phyloP scores from a whole-genome alignment of 2,888 invertebrate genomes.

The Apotomis betuletana region DNA sequence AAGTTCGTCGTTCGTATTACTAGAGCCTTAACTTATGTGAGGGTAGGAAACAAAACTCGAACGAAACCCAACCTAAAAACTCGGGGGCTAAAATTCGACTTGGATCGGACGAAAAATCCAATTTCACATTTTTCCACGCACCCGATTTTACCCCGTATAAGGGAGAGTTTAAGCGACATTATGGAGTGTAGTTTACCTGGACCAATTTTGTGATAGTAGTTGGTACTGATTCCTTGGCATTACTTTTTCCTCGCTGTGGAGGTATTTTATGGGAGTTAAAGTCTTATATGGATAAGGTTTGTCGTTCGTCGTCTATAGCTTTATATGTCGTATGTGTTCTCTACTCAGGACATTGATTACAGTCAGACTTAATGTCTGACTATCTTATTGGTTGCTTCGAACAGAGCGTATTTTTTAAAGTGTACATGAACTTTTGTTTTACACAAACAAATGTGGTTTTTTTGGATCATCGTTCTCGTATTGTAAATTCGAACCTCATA shows the following conservation, averaged over 20 bases:
- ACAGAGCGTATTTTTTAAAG: no score
- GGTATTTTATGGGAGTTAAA: constrained; percentile 80
- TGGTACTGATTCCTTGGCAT: constrained; percentile 81
- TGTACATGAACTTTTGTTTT: no score
- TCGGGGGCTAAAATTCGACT: constrained; percentile 44
- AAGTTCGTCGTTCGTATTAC: constrained; percentile 83
- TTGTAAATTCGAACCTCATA: no score
- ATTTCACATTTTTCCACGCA: constrained; percentile 59
- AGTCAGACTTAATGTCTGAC: no score
- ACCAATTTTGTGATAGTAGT: constrained; percentile 82
- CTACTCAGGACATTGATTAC: not conserved
- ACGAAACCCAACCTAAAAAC: constrained; percentile 48
- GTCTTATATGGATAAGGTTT: constrained; percentile 74
- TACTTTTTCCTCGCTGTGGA: constrained; percentile 82
- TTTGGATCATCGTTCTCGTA: no score
- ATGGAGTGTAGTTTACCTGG: constrained; percentile 56
- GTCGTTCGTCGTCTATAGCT: constrained; percentile 33
- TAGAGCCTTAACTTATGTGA: constrained; percentile 82
- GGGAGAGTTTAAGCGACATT: constrained; percentile 44
- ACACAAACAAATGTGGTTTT: no score
- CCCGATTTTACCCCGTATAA: constrained; percentile 55
- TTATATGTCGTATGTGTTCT: constrained; percentile 34
- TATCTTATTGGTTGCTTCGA: no score
- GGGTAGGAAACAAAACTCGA: constrained; percentile 54
- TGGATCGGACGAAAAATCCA: constrained; percentile 60